Percentiles rank a stretch among this genome's conserved stretches.
Evolutionary conservation across 2,113 vertebrate genomes (phyloP).

Genomic region (Leptobrachium leishanense): DNA sequence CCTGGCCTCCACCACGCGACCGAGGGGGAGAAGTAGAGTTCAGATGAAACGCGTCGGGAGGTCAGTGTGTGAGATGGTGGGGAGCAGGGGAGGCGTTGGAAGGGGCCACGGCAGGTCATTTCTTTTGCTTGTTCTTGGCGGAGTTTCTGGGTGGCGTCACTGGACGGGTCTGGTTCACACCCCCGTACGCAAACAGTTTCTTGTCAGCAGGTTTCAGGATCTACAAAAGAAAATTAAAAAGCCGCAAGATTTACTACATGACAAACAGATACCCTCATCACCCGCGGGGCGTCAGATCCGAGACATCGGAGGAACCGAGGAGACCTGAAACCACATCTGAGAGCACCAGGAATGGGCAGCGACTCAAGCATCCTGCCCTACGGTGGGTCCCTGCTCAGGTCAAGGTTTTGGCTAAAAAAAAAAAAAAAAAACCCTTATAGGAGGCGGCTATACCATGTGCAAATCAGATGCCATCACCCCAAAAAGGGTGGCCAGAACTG

Average conservation of each 20-base stretch:
- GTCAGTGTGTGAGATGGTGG: slow-evolving; percentile 26
- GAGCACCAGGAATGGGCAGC: no score
- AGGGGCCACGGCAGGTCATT: slow-evolving; percentile 12
- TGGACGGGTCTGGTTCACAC: slow-evolving; percentile 83
- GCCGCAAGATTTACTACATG: no score
- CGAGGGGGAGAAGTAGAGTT: not conserved
- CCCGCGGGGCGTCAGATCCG: no score
- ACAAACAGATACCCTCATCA: no score
- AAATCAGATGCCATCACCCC: no score
- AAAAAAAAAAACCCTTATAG: no score
- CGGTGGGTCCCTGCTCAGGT: no score
- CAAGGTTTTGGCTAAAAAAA: no score
- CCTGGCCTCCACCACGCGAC: not conserved
- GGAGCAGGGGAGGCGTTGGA: slow-evolving; percentile 12
- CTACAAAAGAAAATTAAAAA: slow-evolving; percentile 56
- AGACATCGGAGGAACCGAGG: not conserved
- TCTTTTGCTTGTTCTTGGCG: slow-evolving; percentile 89
- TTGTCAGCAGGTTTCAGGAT: slow-evolving; percentile 96
- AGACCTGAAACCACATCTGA: not conserved
- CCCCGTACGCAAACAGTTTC: slow-evolving; percentile 90
- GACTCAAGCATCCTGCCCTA: no score
- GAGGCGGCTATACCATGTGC: no score
- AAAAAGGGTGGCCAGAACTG: no score
- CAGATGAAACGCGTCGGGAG: slow-evolving; percentile 22
- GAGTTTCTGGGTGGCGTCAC: slow-evolving; percentile 93